Conservation (phyloP, 2,888 invertebrate genomes). For the Aquatica leii region DNA sequence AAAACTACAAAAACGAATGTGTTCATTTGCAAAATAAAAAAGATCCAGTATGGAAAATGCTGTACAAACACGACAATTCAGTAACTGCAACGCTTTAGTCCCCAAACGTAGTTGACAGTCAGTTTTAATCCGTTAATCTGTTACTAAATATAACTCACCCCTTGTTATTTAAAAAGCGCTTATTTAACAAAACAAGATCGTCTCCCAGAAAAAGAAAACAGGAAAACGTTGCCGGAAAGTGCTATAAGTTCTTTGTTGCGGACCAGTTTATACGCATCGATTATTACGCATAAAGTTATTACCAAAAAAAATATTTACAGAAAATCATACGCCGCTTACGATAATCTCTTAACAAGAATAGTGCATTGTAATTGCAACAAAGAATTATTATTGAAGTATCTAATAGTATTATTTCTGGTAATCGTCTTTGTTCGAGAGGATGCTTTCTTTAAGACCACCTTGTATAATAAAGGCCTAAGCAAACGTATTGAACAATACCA, state of each 20-base stretch:
- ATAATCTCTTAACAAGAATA: constrained; percentile 17
- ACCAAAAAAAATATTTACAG: no score
- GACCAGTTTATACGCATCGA: no score
- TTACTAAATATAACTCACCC: constrained; percentile 22
- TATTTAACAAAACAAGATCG: constrained; percentile 21
- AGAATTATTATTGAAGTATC: constrained; percentile 1
- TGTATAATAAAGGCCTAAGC: not conserved
- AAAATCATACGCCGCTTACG: not conserved
- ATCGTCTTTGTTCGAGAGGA: constrained; percentile 10
- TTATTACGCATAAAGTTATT: no score
- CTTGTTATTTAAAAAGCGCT: constrained; percentile 22
- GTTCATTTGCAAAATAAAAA: constrained; percentile 37
- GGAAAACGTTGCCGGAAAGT: constrained; percentile 4
- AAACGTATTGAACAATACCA: not conserved
- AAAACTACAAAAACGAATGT: constrained; percentile 34
- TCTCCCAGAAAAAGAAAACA: constrained; percentile 11
- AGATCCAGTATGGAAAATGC: constrained; percentile 28
- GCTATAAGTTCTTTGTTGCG: not conserved
- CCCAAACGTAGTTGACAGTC: constrained; percentile 24
- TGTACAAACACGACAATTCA: constrained; percentile 37
- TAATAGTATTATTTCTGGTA: constrained; percentile 16
- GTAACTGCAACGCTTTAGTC: constrained; percentile 22
- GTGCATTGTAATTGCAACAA: constrained; percentile 13
- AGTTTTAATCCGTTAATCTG: constrained; percentile 34
- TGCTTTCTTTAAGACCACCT: constrained; percentile 9